Base-by-base conservation (phyloP, 2,113 vertebrate species). In the Chionomys nivalis region DNA sequence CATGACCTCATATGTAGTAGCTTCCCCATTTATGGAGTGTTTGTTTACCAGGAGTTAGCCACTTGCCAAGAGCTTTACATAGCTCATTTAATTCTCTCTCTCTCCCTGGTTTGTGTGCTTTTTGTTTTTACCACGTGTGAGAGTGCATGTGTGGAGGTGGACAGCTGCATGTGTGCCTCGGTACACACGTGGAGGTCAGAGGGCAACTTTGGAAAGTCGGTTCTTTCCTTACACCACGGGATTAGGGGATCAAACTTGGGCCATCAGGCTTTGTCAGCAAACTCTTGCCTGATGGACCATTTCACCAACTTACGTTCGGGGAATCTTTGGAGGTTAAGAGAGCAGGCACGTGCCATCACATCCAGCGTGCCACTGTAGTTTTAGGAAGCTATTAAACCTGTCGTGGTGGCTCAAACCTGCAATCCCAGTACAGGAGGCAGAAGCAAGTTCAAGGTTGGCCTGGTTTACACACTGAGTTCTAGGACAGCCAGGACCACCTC, bases 1-100 rank as follows among this genome's bases (percentile, higher is more conserved):
- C 55, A 47, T 70, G 89, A 85, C n/a, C 33, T 44, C 39, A n/a
- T 28, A 39, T 44, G 83, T 81, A 49, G 77, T 86, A 83, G 94
- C 36, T 87, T 65, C 63, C 72, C 55, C 87, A n/a, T 24, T 90
- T 79, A 39, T 19, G 28, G 39, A 88, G 70, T 49, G 42, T 26
- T 94, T 49, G 42, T 26, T 94, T 70, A 47, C 68, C 47, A 90
- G 55, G 47, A 94, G 44, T 70, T n/a, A 79, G 85, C 55, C 72
- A 77, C 44, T 66, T 26, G 24, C 42, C 83, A 93, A 88, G 31
- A 66, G 70, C 72, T 95, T 85, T 72, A 23, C 78, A 82, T 78
- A 86, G 47, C 49, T 86, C 81, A 19, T 89, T 91, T 91, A 72
- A 82, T 94, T 86, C 58, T 52, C 77, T 94, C 47, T 49, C 39